Evolutionary conservation across 1,140 invertebrate species (phyloP), one percentile per base, ranked within the genome.

Genomic region (Acromyrmex heyeri): DNA sequence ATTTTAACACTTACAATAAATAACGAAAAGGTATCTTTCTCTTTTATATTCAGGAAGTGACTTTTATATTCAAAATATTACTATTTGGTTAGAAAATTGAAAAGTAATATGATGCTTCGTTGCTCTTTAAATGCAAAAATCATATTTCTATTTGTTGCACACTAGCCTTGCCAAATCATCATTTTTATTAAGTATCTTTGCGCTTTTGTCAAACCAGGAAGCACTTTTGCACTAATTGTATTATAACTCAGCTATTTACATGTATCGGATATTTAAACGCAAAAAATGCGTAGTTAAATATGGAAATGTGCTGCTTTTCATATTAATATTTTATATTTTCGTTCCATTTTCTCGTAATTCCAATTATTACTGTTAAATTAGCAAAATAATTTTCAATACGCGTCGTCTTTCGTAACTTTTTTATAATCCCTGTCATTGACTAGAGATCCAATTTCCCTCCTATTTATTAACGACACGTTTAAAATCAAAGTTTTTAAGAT

Each of bases 371-470:
- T 8, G 30, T 27, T 53, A 72, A 57, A 34, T 8, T 75, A 62
- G 50, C 48, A 10, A 24, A 55, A 34, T 55, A n/a, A 62, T 76
- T 50, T 48, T 59, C 21, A 55, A 57, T 21, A 85, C 48, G 24
- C 30, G 21, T 77, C 53, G 38, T 85, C 14, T 16, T 27, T 65
- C 16, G 1, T 50, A 83, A 53, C 2, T 65, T 77, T 55, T 85
- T 48, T 44, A 65, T 48, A 85, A 85, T 85, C 82, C 73, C 82
- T 85, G 82, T 85, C 82, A 64, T 78, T 85, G 82, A 85, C 82
- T 85, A 85, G 82, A 85, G 82, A 85, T 78, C 59, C 48, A 85
- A 10, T 64, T 77, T n/a, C 34, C 16, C 50, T 57, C 10, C 0
- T 16, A 8, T 21, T 3, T 59, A 12, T 57, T 12, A 73, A 73